Evolutionary conservation across 2,888 invertebrate species (phyloP).

Genomic region (Eupelmus urozonus): DNA sequence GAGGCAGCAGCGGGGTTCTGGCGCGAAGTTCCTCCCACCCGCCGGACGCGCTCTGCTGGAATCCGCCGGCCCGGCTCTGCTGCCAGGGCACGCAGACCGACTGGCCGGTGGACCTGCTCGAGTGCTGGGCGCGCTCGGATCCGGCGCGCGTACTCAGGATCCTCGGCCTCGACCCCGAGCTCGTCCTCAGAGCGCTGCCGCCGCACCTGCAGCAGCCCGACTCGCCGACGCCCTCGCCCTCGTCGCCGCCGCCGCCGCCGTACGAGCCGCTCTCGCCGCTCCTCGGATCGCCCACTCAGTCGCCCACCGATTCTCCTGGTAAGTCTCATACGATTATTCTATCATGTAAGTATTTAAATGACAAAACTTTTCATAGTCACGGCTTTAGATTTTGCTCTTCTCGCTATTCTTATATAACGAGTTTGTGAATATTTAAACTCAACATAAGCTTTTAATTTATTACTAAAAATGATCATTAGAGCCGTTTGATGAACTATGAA

Average conservation of each 20-base stretch:
- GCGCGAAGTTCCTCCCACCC: slow-evolving; percentile 91
- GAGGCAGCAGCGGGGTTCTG: slow-evolving; percentile 77
- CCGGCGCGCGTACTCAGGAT: slow-evolving; percentile 86
- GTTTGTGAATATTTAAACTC: too few relatives aligned
- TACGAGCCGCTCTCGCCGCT: slow-evolving; percentile 79
- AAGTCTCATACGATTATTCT: too few relatives aligned
- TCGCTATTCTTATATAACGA: too few relatives aligned
- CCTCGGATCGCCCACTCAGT: slow-evolving; percentile 77
- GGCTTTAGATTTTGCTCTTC: not conserved
- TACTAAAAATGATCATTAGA: too few relatives aligned
- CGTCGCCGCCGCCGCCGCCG: slow-evolving; percentile 75
- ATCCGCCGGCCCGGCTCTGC: slow-evolving; percentile 75
- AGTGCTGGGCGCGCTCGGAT: slow-evolving; percentile 85
- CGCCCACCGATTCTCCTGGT: slow-evolving; percentile 42
- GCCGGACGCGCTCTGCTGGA: slow-evolving; percentile 90
- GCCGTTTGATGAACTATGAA: too few relatives aligned
- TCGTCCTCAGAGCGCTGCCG: slow-evolving; percentile 74
- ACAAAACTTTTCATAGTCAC: too few relatives aligned
- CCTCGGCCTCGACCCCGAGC: slow-evolving; percentile 84
- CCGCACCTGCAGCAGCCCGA: slow-evolving; percentile 73
- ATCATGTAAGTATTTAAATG: too few relatives aligned
- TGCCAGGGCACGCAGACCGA: slow-evolving; percentile 81
- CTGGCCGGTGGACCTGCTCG: slow-evolving; percentile 81
- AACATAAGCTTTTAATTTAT: too few relatives aligned
- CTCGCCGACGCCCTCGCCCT: slow-evolving; percentile 69